These are phyloP conservation scores for Calcarius ornatus DNA, from an alignment of 2,113 vertebrate species.

Conservation along the genomic window DNA sequence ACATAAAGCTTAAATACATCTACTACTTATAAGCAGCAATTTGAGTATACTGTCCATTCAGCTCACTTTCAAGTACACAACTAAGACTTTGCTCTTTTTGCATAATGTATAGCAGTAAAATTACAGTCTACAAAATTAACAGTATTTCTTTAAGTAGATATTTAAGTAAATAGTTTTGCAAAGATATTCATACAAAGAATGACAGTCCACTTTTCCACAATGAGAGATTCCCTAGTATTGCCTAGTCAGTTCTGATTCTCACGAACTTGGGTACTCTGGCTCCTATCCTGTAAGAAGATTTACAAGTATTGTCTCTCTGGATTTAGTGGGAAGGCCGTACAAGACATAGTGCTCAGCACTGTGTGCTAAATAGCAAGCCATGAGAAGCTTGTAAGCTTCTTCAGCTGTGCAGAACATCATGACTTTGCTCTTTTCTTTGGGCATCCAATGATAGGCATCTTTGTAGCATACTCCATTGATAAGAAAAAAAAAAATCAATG, in stretches of 20 bases:
- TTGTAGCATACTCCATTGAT: neutral
- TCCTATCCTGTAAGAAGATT: neutral
- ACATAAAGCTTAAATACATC: neutral
- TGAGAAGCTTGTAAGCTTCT: neutral
- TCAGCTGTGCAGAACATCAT: neutral
- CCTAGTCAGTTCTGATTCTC: neutral
- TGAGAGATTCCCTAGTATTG: neutral
- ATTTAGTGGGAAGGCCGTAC: neutral
- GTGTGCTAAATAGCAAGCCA: neutral
- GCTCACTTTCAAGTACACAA: neutral
- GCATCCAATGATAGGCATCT: fast-evolving
- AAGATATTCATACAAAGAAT: neutral
- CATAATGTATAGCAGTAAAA: neutral
- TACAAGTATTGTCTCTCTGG: neutral
- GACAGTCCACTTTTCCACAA: neutral
- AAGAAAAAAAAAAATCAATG: neutral
- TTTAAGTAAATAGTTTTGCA: neutral
- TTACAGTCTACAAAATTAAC: neutral
- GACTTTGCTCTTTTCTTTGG: neutral
- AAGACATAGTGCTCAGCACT: neutral
- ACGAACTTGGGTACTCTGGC: neutral
- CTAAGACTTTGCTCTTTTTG: neutral
- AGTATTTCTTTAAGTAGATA: neutral
- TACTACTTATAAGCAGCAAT: neutral
- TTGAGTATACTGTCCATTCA: neutral